A percentile compares a stretch with the other conserved stretches of the same genome.
Evolutionary conservation across 2,888 invertebrate species (phyloP).

Genomic region (Calameuta filiformis): DNA sequence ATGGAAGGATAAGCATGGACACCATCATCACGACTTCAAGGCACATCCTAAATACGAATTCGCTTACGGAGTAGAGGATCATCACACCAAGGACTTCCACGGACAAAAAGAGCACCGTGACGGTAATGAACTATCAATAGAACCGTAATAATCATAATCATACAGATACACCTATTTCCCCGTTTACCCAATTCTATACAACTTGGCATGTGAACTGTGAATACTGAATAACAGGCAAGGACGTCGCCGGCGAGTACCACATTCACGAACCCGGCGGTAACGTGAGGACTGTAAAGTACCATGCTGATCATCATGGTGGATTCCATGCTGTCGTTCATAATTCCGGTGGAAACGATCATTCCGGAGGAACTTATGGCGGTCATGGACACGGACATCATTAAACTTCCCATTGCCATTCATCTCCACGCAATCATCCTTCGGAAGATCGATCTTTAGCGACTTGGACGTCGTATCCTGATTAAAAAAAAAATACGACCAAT

Average conservation of each 20-base stretch:
- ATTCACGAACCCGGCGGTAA: constrained; percentile 59
- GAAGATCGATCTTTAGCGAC: neutral
- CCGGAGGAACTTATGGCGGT: constrained; percentile 32
- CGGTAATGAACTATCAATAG: constrained; percentile 27
- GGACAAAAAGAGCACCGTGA: constrained; percentile 50
- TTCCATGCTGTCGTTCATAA: constrained; percentile 59
- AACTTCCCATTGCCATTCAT: neutral
- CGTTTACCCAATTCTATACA: neutral
- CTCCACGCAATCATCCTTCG: neutral
- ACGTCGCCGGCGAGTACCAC: constrained; percentile 55
- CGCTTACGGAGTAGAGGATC: constrained; percentile 45
- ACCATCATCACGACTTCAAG: constrained; percentile 44
- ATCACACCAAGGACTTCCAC: constrained; percentile 46
- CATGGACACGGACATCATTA: constrained; percentile 7
- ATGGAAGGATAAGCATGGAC: constrained; percentile 48
- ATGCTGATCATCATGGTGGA: constrained; percentile 55
- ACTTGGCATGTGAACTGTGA: neutral
- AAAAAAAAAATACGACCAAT: neutral
- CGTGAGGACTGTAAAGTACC: constrained; percentile 55
- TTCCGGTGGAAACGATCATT: constrained; percentile 49
- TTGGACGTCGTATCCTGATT: neutral
- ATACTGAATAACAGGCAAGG: constrained; percentile 34
- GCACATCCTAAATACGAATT: constrained; percentile 49
- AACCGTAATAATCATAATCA: neutral
- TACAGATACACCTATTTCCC: neutral